Evolutionary conservation across 2,797 vertebrate genomes (phyloP), one percentile per base, ranked within the genome.

Genomic region (Zenarchopterus dispar): DNA sequence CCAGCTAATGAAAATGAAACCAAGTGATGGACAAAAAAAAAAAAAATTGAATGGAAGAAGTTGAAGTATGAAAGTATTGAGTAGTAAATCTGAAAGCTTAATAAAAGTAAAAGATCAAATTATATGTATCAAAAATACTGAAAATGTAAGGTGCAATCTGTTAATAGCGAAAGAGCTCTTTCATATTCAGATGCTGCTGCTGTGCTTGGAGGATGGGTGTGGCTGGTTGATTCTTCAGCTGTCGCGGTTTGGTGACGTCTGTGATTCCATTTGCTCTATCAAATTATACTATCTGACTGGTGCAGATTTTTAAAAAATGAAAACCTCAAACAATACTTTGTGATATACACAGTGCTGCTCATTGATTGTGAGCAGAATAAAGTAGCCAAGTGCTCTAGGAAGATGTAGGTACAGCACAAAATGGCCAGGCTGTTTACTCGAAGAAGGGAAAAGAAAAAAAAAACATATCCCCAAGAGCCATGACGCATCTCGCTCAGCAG

Each of bases 401-500:
- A 69, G 67, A 65, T 69, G 59, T 18, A 62, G 64, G 66, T 77
- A 69, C 70, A 81, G 55, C 76, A 82, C 76, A 87, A 87, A 86
- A 88, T 84, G 83, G 82, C 82, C 77, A 57, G 76, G 47, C 76
- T 89, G 85, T 89, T 89, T 85, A 88, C 82, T 69, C 76, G 67
- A 73, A 61, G 66, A 66, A 65, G 58, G 63, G 68, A 56, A 5
- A n/a, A 58, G 64, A 77, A 68, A 67, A 59, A 56, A 45, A 54
- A 48, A 57, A 47, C 63, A 75, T 54, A 78, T 86, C 76, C 91
- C 87, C 84, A 75, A 62, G 80, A 85, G 79, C 76, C 84, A 85
- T 79, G 82, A 82, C 88, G 88, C 88, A 80, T 85, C 80, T 88
- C 86, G 78, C 82, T 75, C 47, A 85, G 90, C 87, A 87, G 91